These are phyloP conservation scores for Dicentrarchus labrax DNA, from an alignment of 2,113 vertebrate genomes.

Conservation along the genomic window DNA sequence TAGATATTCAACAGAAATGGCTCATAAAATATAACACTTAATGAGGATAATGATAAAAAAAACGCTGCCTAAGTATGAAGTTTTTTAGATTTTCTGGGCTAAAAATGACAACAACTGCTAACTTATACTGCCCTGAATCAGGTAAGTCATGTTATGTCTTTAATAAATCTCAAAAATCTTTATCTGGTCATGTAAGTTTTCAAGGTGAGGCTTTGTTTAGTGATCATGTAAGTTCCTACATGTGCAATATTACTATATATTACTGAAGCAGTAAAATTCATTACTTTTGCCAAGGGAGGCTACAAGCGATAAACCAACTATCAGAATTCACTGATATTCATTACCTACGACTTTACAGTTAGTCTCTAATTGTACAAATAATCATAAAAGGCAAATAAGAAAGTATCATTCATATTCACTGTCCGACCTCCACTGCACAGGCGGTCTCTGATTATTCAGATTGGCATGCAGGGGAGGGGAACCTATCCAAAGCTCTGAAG, in stretches of 20 bases:
- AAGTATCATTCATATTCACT: neutral
- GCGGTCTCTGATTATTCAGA: neutral
- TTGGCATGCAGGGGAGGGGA: neutral
- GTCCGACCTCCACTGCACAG: neutral
- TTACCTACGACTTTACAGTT: neutral
- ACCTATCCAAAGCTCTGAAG: neutral
- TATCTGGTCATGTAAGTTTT: neutral
- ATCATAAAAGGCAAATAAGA: neutral
- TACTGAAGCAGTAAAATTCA: neutral
- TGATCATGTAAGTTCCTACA: neutral
- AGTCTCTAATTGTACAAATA: neutral
- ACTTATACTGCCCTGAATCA: neutral
- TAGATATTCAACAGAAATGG: neutral
- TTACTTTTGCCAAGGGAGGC: neutral
- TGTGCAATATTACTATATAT: neutral
- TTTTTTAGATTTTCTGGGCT: neutral
- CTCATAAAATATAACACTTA: neutral
- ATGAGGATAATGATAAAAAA: neutral
- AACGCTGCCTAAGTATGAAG: neutral
- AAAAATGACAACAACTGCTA: neutral
- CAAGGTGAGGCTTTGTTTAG: neutral
- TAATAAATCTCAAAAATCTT: neutral
- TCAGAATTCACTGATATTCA: neutral
- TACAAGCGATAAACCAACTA: neutral
- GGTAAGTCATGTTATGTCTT: neutral